Conservation (phyloP, 2,113 vertebrate species). For the Tapirus terrestris region DNA sequence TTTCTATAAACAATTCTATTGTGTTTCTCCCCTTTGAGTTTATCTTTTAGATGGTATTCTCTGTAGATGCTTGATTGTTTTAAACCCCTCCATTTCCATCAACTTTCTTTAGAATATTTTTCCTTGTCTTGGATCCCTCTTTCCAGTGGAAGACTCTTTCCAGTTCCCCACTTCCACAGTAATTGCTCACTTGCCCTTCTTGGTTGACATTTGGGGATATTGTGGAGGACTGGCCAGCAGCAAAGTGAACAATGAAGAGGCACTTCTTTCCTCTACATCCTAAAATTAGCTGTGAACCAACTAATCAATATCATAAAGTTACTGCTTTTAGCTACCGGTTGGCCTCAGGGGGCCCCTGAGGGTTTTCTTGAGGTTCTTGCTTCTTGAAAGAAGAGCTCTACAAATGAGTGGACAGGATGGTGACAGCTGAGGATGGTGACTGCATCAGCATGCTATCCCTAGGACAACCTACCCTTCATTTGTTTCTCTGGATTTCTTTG, state of each 20-base stretch:
- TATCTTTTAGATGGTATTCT: not conserved
- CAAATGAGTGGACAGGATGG: not conserved
- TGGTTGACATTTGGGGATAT: not conserved
- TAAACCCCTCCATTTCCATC: not conserved
- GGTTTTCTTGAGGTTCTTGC: not conserved
- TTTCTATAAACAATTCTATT: not conserved
- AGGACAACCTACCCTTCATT: not conserved
- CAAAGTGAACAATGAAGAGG: not conserved
- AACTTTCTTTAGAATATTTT: not conserved
- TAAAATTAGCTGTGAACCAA: conserved; percentile 20
- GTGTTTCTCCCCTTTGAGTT: not conserved
- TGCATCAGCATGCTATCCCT: not conserved
- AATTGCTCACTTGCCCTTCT: not conserved
- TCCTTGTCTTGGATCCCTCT: not conserved
- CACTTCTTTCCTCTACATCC: not conserved
- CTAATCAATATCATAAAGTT: not conserved
- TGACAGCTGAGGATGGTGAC: not conserved
- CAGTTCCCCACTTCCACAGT: not conserved
- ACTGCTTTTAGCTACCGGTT: not conserved
- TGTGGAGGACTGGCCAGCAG: not conserved
- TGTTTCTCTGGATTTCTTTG: not conserved
- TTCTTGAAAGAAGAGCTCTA: not conserved
- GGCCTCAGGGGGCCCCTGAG: not conserved
- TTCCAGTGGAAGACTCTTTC: not conserved
- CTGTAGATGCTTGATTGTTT: not conserved